Evolutionary conservation across 1,140 invertebrate species (phyloP), one percentile per base, ranked within the genome.

Genomic region (Micrasema longulum): DNA sequence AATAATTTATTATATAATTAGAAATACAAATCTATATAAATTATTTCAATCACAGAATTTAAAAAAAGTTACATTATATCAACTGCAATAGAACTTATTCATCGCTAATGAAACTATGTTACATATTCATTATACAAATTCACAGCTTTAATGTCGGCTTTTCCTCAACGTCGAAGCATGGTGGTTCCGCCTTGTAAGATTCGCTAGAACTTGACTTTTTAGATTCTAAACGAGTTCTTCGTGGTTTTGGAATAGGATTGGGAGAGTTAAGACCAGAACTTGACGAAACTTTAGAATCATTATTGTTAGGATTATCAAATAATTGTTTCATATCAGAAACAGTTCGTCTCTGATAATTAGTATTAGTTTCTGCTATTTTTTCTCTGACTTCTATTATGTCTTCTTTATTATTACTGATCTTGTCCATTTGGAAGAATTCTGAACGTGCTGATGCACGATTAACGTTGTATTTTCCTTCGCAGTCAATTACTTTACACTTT

Each of bases 201-300:
- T 74, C 75, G 41, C 23, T 71, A 0, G 72, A 69, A 31, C 57
- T 23, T 0, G 80, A 79, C 45, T 79, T 78, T 60, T 72, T 79
- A 2, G 78, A 81, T 45, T 22, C 50, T 48, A 82, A 79, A 69
- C 83, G 80, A 78, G 82, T 82, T 73, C 84, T 80, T 76, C 82
- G 80, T 16, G 84, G 84, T 75, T 85, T 85, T 78, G 84, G 84
- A 77, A 85, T 83, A 5, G 83, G 84, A 79, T 85, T 85, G 69
- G 84, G 84, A 41, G 66, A 69, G 48, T 80, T 81, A 11, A 50
- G 7, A 35, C 9, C 23, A 23, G 62, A 26, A 45, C 50, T 50
- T 1, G 35, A 47, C 12, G 18, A 45, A 23, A 14, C 16, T 53
- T 50, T 31, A 16, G 31, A 22, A 5, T 72, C 53, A 47, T 35